These are phyloP conservation scores for Siniperca chuatsi DNA, from an alignment of 2,113 vertebrate genomes.

Conservation along the genomic window DNA sequence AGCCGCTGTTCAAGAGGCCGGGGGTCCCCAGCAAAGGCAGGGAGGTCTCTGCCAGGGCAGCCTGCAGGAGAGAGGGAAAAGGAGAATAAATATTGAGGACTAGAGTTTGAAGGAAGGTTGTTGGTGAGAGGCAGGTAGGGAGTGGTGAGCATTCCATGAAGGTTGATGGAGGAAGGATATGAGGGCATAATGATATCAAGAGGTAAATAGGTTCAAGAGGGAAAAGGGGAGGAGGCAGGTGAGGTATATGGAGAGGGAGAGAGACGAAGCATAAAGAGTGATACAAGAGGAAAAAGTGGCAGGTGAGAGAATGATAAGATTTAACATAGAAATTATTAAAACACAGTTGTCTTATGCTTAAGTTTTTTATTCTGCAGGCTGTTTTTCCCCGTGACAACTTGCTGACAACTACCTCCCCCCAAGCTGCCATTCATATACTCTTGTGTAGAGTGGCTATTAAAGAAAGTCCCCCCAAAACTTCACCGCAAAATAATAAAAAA, in stretches of 20 bases:
- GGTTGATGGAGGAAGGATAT: not conserved
- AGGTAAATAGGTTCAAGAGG: not conserved
- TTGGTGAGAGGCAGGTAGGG: not conserved
- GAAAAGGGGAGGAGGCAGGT: not conserved
- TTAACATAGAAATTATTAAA: constrained; percentile 59
- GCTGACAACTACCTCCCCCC: constrained; percentile 58
- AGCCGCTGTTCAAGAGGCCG: constrained; percentile 93
- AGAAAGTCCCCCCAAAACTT: constrained; percentile 88
- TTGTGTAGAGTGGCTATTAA: constrained; percentile 65
- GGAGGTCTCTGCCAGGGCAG: constrained; percentile 97
- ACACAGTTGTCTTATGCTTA: constrained; percentile 4
- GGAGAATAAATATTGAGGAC: not conserved
- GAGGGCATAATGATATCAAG: not conserved
- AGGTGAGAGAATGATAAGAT: constrained; percentile 31
- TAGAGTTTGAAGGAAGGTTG: not conserved
- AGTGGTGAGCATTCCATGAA: not conserved
- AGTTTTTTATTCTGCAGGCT: constrained; percentile 53
- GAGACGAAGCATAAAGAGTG: not conserved
- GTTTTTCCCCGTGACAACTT: constrained; percentile 55
- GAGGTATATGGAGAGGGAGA: not conserved
- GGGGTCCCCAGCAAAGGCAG: constrained; percentile 96
- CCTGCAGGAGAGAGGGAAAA: constrained; percentile 79
- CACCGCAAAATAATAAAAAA: constrained; percentile 90
- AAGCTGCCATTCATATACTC: constrained; percentile 62
- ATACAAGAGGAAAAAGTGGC: not conserved